Conservation (phyloP, 2,797 vertebrate species). For the Enteromius argenteus region DNA sequence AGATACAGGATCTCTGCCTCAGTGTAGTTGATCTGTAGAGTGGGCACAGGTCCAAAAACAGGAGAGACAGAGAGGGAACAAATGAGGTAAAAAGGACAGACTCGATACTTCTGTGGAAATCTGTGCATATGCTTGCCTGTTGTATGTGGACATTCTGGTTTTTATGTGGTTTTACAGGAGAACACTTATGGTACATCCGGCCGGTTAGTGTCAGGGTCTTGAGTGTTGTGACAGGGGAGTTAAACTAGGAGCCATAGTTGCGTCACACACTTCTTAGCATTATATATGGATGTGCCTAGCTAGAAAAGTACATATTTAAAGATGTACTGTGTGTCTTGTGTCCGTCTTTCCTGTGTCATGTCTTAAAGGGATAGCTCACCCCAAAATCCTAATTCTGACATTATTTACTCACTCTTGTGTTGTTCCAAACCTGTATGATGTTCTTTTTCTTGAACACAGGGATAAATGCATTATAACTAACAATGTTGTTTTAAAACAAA, state of each 20-base stretch:
- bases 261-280: constrained; percentile 7
- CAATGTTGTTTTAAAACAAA: not conserved
- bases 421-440: not conserved
- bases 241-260: constrained; percentile 72
- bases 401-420: not conserved
- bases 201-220: constrained; percentile 70
- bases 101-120: constrained; percentile 58
- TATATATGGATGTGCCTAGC: constrained; percentile 4
- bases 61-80: constrained; percentile 58
- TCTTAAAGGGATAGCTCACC: not conserved
- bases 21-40: constrained; percentile 73
- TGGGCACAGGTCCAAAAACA: constrained; percentile 63
- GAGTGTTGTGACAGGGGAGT: constrained; percentile 79
- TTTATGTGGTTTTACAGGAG: constrained; percentile 56
- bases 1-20: constrained; percentile 73
- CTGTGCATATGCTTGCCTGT: constrained; percentile 39
- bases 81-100: constrained; percentile 59
- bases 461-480: not conserved
- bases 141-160: constrained; percentile 12
- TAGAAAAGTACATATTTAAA: constrained; percentile 1
- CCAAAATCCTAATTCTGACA: not conserved
- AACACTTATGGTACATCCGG: constrained; percentile 76
- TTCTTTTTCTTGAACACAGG: not conserved
- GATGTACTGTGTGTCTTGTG: not conserved
- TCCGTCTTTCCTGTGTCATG: not conserved